These are phyloP conservation scores for Rhegmatorhina hoffmannsi DNA, from an alignment of 2,113 vertebrate species.

Conservation along the genomic window DNA sequence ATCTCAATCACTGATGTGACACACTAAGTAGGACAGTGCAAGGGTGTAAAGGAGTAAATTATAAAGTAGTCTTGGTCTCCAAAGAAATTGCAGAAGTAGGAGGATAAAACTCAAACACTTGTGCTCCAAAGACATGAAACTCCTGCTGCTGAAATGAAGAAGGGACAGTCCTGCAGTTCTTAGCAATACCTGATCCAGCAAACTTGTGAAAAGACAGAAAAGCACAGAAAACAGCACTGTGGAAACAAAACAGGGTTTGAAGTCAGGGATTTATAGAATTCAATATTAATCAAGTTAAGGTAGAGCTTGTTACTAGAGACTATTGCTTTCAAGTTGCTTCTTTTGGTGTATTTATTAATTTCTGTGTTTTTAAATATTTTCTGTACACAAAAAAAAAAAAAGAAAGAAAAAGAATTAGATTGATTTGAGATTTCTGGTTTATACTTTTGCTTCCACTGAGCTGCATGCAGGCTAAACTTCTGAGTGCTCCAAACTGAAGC, in stretches of 20 bases:
- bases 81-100: background rate
- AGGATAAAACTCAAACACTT: background rate
- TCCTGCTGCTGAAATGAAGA: background rate
- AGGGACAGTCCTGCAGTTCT: background rate
- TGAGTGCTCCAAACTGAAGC: background rate
- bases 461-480: background rate
- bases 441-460: background rate
- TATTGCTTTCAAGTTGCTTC: background rate
- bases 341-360: background rate
- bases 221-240: background rate
- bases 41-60: background rate
- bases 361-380: background rate
- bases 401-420: background rate
- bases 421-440: background rate
- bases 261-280: background rate
- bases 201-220: background rate
- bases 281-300: background rate
- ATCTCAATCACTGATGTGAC: background rate
- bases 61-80: background rate
- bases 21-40: background rate
- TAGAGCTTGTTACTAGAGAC: background rate
- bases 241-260: background rate
- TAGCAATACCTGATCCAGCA: background rate
- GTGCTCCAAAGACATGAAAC: background rate
- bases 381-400: background rate